Evolutionary conservation across 2,113 vertebrate species (phyloP), one percentile per base, ranked within the genome.

Genomic region (Coryphaenoides rupestris): DNA sequence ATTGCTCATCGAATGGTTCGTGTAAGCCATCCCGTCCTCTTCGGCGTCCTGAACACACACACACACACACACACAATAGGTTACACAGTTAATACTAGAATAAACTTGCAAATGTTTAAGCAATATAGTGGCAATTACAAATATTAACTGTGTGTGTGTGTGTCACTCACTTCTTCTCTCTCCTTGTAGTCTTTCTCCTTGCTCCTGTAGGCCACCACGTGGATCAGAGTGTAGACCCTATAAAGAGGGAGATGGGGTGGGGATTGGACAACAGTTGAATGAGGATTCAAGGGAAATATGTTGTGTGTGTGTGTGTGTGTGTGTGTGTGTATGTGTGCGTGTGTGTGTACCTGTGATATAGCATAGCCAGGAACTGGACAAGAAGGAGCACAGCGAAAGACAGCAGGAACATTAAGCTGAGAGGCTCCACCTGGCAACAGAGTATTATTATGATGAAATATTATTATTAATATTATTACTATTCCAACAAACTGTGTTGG

Each of bases 161-260:
- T 5, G 53, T 66, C 53, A 71, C 88, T 87, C 61, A 88, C 91
- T 0, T 67, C 28, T 0, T 78, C 62, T 22, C 0, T 84, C 13
- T 59, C 9, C 68, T 70, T 84, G 78, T 90, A 92, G 80, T 89
- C 66, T 69, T 92, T 90, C 62, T 92, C 90, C 58, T 79, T 70
- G 69, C 87, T 68, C 72, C 86, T 83, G 66, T 91, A 92, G 4
- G 91, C 89, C 17, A 92, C 83, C 16, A 92, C 86, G 9, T 92
- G 91, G 74, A 91, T 92, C 57, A 92, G 82, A 21, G 91, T 92
- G 79, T 91, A 92, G 22, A 92, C 65, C 75, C 91, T 92, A 77
- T 15, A 62, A 53, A 5, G 40, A 21, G 28, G 40, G 10, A 72
- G 16, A 15, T 22, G 19, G 33, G 26, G 13, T 5, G 16, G 21